Conservation (phyloP, 2,113 vertebrate genomes). For the Phrynosoma blainvillii region DNA sequence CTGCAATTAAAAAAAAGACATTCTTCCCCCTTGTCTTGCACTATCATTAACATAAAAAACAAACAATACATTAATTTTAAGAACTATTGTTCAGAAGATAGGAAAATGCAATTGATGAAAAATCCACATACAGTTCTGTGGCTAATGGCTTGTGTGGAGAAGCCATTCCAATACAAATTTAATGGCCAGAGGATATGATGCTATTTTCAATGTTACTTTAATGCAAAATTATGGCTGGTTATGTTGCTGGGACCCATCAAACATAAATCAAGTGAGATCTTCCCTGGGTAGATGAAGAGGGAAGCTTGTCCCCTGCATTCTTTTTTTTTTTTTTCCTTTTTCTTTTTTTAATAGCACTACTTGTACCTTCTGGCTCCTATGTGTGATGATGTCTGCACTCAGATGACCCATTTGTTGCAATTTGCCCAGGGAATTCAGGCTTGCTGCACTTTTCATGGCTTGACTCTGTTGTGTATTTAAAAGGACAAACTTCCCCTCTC, state of each 20-base stretch:
- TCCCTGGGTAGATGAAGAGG: constrained; percentile 37
- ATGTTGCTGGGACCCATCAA: constrained; percentile 19
- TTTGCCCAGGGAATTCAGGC: constrained; percentile 33
- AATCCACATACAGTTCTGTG: not conserved
- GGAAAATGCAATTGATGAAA: not conserved
- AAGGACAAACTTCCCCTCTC: constrained; percentile 48
- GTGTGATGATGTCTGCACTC: not conserved
- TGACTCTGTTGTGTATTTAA: constrained; percentile 34
- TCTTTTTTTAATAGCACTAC: constrained; percentile 30
- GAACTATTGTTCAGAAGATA: not conserved
- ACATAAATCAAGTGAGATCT: constrained; percentile 52
- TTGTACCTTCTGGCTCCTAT: constrained; percentile 52
- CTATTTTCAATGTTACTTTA: constrained; percentile 1
- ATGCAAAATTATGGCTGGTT: constrained; percentile 12
- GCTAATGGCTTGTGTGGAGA: not conserved
- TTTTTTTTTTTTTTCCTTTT: not conserved
- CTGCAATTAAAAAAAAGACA: too few species aligned
- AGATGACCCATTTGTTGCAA: constrained; percentile 26
- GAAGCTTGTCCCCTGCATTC: constrained; percentile 35
- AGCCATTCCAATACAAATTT: not conserved
- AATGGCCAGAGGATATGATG: not conserved
- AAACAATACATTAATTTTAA: not conserved
- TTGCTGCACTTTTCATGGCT: constrained; percentile 34
- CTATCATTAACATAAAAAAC: not conserved
- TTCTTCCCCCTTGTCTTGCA: too few species aligned